Evolutionary conservation across 1,140 invertebrate species (phyloP), one percentile per base, ranked within the genome.

Genomic region (Pachyrhynchus sulphureomaculatus): DNA sequence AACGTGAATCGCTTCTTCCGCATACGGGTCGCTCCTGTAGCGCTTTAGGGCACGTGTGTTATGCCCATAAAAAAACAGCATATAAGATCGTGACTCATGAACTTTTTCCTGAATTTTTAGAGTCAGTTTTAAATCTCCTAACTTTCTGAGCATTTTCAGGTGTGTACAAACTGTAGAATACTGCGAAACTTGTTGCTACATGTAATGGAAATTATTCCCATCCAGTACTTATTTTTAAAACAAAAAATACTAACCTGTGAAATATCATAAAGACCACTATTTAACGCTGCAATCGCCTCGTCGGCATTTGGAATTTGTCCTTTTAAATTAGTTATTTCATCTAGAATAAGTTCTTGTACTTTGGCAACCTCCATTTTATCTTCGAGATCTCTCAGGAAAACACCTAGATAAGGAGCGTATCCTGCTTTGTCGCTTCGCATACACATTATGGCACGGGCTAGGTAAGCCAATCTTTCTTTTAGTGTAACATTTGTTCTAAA

Each of bases 391-490:
- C 94, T 88, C 36, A 96, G 79, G 65, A 96, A 89, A 67, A 96
- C 88, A 2, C 93, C 91, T 67, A 89, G 82, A 63, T 87, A 83
- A 4, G 86, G 86, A 15, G 88, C 89, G 36, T 85, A 86, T 10
- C 88, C 89, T 34, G 86, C 84, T 69, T 89, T 87, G 57, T 92
- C 90, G 69, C 92, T 93, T 71, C 94, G 87, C 83, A 95, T 89
- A 75, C 94, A 97, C 79, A 98, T 90, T 36, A 97, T 90, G n/a
- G 95, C 95, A 67, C 94, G 83, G 1, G 93, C 92, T 69, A 99
- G 78, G 79, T 97, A 97, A 70, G 92, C 89, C 24, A 97, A 84
- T 44, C 95, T 84, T 73, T 95, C 81, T 10, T 83, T 76, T 23
- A 92, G 75, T 1, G 80, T 78, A 61, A 89, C 80, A 20, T 80